These are phyloP conservation scores for Rhingia rostrata DNA, from an alignment of 2,888 invertebrate species.

Conservation along the genomic window DNA sequence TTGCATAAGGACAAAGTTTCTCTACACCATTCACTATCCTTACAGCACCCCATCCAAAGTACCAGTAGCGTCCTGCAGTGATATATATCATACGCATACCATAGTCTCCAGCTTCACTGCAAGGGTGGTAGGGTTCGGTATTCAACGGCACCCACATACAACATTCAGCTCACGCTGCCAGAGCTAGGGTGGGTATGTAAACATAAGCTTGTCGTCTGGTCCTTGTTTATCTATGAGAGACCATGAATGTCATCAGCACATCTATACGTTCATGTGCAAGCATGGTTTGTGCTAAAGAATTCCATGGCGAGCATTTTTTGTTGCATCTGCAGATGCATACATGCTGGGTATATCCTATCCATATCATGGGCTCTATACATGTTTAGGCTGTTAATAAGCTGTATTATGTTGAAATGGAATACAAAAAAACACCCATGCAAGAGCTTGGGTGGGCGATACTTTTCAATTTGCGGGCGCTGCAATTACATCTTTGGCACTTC, in stretches of 20 bases:
- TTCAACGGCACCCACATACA: slow-evolving; percentile 41
- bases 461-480: slow-evolving; percentile 64
- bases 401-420: slow-evolving; percentile 48
- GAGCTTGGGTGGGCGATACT: slow-evolving; percentile 27
- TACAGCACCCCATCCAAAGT: not conserved
- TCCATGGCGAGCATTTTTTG: slow-evolving; percentile 37
- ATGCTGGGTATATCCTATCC: slow-evolving; percentile 14
- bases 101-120: slow-evolving; percentile 26
- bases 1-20: slow-evolving; percentile 62
- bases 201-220: slow-evolving; percentile 68
- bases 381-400: slow-evolving; percentile 68
- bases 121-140: not conserved
- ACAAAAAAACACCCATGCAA: slow-evolving; percentile 27
- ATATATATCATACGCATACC: slow-evolving; percentile 30
- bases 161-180: slow-evolving; percentile 29
- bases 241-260: slow-evolving; percentile 50
- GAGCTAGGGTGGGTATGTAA: slow-evolving; percentile 43
- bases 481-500: slow-evolving; percentile 72
- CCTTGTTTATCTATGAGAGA: slow-evolving; percentile 60
- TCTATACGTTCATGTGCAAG: not conserved
- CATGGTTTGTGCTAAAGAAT: slow-evolving; percentile 1
- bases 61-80: slow-evolving; percentile 42
- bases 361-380: slow-evolving; percentile 37
- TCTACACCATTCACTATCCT: slow-evolving; percentile 57
- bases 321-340: slow-evolving; percentile 53